Conservation (phyloP, 1,140 invertebrate genomes). For the Varroa destructor region DNA sequence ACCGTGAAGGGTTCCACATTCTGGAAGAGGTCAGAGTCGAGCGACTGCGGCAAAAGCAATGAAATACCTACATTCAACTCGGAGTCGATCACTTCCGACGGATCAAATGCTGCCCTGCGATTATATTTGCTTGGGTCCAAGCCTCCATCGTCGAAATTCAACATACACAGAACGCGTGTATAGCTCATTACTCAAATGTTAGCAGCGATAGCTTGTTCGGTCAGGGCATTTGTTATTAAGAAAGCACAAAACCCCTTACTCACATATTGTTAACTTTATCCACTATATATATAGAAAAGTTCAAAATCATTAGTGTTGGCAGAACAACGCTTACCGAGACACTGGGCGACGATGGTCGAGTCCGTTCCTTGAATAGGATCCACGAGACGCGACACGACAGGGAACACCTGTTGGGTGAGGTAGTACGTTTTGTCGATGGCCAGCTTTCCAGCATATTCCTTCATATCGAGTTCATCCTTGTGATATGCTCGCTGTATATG, state of each 20-base stretch:
- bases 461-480: constrained; percentile 63
- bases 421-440: constrained; percentile 61
- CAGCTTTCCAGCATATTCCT: constrained; percentile 44
- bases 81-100: constrained; percentile 17
- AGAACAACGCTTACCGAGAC: constrained; percentile 51
- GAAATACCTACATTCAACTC: constrained; percentile 9
- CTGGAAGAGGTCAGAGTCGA: constrained; percentile 19
- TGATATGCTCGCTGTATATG: constrained; percentile 88
- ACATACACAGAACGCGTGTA: too few species aligned
- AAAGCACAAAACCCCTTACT: too few species aligned
- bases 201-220: too few species aligned
- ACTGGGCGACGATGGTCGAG: constrained; percentile 69
- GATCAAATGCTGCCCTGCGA: background rate
- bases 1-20: constrained; percentile 20
- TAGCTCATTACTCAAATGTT: too few species aligned
- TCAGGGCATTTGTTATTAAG: too few species aligned
- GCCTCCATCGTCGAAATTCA: background rate
- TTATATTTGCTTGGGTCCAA: constrained; percentile 20
- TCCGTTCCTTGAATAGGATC: constrained; percentile 91
- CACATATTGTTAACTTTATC: too few species aligned
- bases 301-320: too few species aligned
- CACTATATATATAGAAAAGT: too few species aligned
- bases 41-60: background rate
- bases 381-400: constrained; percentile 80
- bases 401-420: constrained; percentile 73